These are phyloP conservation scores for Empidonax traillii DNA, from an alignment of 2,113 vertebrate genomes.

Conservation along the genomic window DNA sequence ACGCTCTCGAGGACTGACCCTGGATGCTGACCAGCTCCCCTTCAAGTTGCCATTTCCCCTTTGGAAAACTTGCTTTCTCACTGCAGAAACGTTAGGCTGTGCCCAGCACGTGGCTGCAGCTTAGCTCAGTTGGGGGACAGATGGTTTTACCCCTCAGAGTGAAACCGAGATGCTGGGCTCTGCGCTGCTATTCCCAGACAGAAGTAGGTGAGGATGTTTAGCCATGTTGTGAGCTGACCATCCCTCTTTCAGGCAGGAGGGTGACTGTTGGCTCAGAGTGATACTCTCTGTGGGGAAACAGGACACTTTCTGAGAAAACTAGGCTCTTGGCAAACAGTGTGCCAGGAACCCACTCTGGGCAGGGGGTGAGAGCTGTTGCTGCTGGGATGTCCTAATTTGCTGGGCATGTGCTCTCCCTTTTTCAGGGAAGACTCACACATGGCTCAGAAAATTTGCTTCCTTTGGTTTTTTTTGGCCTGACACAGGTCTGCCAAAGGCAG, in stretches of 20 bases:
- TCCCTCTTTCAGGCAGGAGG: background rate
- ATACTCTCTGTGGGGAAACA: background rate
- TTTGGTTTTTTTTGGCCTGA: background rate
- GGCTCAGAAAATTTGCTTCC: background rate
- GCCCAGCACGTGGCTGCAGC: accelerated
- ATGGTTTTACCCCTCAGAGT: background rate
- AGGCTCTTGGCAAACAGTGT: background rate
- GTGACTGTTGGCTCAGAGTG: background rate
- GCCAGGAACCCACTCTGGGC: background rate
- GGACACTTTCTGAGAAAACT: background rate
- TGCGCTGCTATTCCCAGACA: background rate
- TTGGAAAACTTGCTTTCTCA: background rate
- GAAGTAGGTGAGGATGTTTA: background rate
- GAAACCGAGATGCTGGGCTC: background rate
- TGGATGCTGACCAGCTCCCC: background rate
- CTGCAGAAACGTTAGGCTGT: background rate
- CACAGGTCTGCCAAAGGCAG: background rate
- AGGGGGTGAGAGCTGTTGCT: background rate
- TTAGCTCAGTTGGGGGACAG: background rate
- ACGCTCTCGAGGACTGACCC: background rate
- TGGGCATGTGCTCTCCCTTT: background rate
- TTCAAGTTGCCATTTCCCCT: background rate
- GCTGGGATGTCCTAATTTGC: background rate
- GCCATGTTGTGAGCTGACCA: accelerated
- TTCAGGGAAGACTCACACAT: background rate